Base-by-base conservation (phyloP, 2,113 vertebrate genomes). In the Morone saxatilis region DNA sequence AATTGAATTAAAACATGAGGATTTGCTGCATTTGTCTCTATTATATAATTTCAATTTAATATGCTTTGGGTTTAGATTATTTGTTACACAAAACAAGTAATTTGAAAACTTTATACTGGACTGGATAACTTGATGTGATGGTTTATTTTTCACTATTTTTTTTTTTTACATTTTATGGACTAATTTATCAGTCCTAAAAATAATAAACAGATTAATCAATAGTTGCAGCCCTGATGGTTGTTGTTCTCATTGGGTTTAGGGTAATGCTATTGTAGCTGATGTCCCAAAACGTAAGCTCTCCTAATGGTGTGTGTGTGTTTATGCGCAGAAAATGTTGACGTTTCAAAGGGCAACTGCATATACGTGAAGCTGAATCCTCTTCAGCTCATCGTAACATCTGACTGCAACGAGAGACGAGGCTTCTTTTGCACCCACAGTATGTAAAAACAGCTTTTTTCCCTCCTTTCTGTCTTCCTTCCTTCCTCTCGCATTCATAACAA, bases 391-490 rank as follows among this genome's bases (percentile, higher is more conserved):
- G 36, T 57, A 40, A 90, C 89, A 13, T 78, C 88, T n/a, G 43
- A 91, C 81, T 96, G 96, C 84, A 80, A 66, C 17, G 40, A 83
- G 59, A 84, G 12, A 75, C 86, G 88, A 16, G 65, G 90, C 56
- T 93, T 90, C 82, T 67, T 96, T 88, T 96, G 96, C 87, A 88
- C 45, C 2, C 66, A 87, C 70, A 88, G 94, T 95, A 94, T 0
- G 88, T 45, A 12, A 53, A 57, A 51, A 7, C 54, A 48, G 12
- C 71, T 47, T 40, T 66, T 36, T 41, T 61, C 2, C 13, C 5
- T 20, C 7, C 25, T 43, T 40, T 1, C 10, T 14, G 61, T 10
- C 22, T 45, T 50, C 1, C 47, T n/a, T 68, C 43, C 17, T n/a
- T 48, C 12, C 12, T 38, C 8, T 41, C 38, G 3, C 2, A 67